Base-by-base conservation (phyloP, 2,888 invertebrate species). In the Temnothorax ravouxi region DNA sequence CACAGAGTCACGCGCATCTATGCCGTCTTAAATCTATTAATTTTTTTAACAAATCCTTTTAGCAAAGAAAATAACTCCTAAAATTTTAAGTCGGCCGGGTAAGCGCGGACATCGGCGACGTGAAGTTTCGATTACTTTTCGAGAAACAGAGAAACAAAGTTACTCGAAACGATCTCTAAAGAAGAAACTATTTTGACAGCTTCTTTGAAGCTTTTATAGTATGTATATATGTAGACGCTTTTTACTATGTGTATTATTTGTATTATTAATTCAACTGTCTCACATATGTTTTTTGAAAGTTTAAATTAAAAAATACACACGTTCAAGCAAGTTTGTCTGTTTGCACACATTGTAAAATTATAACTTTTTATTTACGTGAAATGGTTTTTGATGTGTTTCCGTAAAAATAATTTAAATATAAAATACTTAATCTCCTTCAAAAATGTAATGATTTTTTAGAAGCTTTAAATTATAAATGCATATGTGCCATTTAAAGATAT, bases 251-350 rank as follows among this genome's bases (percentile, higher is more conserved):
- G 2, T 34, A 18, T 15, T 1, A 41, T 41, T 41, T 21, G 13
- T 41, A 44, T 44, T 66, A 66, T 44, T 66, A 66, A 66, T 44
- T 15, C 15, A 21, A 44, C 3, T 66, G 21, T 64, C n/a, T 64
- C 6, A 15, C 15, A n/a, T 61, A 13, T 62, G 0, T 21, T 21
- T 41, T 66, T 66, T 44, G 1, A 64, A 41, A 64, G 21, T 0
- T 64, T 21, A 1, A 66, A 44, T 21, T 64, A 44, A 44, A 62
- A 64, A 21, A 61, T 29, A 29, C 29, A 29, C 29, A 29, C 4
- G n/a, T 38, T n/a, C 2, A 11, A 38, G 11, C 9, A n/a, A n/a
- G 2, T n/a, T 54, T 62, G 41, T 64, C 21, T 44, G 15, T 11
- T 62, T 38, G 4, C n/a, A n/a, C 3, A n/a, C 5, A 62, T 62